Base-by-base conservation (phyloP, 2,113 vertebrate genomes). In the Sphaerodactylus townsendi region DNA sequence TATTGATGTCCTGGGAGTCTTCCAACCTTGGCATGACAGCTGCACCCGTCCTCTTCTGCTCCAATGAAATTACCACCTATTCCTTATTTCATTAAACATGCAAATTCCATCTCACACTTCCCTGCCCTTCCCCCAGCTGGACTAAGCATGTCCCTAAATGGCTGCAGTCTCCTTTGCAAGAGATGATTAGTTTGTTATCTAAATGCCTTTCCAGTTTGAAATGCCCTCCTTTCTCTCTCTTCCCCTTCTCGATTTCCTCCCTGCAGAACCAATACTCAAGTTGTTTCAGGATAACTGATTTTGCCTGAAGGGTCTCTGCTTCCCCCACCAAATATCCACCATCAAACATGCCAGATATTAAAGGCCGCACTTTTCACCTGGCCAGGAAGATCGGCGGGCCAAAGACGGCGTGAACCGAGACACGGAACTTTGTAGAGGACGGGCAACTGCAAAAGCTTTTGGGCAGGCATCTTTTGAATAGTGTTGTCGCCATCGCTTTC, bases 91-190 rank as follows among this genome's bases (percentile, higher is more conserved):
- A 39, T 48, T n/a, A 66, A 41, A 15, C 30, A 75, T 46, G 84
- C 35, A 75, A 59, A 25, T 19, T 25, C 3, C 35, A 53, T 30
- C 71, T 35, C 46, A 35, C 13, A 6, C 35, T 7, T 6, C 62
- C 48, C 68, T 35, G 8, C 23, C 79, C 65, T 59, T 33, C 25
- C 46, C 2, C 82, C 6, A 59, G 37, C 74, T 66, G 70, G 82
- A 70, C 28, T 69, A 19, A 68, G 59, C 84, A 62, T 75, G 64
- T 46, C 73, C 69, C 73, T 84, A 84, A 39, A 77, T 56, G 73
- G 73, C 35, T 68, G 72, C 33, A 10, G 73, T 77, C 35, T 70
- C 25, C 66, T 39, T 69, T 39, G 64, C 48, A 56, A 28, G 3
- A 75, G 74, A 46, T 73, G 73, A 77, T 84, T 77, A 77, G 11